Evolutionary conservation across 2,113 vertebrate species (phyloP).

Genomic region (Urocynchramus pylzowi): DNA sequence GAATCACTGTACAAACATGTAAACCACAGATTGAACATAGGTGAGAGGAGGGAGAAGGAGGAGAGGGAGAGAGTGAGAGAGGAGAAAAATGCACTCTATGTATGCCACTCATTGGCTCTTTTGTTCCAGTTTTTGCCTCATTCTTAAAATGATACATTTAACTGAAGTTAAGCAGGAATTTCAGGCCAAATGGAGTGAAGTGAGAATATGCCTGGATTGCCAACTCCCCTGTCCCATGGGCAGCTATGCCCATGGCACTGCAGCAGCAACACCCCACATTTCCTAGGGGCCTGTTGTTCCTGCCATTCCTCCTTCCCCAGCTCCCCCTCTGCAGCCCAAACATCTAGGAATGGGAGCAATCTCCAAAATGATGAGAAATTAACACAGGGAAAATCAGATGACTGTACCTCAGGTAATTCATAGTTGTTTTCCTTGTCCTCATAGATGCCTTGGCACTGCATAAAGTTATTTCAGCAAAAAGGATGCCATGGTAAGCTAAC

Average conservation of each 20-base stretch:
- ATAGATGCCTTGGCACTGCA: not conserved
- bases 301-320: not conserved
- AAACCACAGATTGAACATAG: not conserved
- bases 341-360: fast-evolving
- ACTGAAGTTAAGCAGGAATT: not conserved
- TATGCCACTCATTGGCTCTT: not conserved
- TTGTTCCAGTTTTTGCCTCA: not conserved
- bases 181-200: not conserved
- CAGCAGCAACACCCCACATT: fast-evolving
- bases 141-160: not conserved
- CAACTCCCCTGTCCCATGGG: not conserved
- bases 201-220: not conserved
- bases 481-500: not conserved
- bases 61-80: fast-evolving
- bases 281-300: not conserved
- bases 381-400: not conserved
- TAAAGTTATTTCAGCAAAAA: not conserved
- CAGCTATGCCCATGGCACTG: fast-evolving
- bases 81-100: no score
- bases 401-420: not conserved
- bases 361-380: not conserved
- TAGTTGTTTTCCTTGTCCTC: not conserved
- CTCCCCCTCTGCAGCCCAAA: not conserved
- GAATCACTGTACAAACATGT: not conserved
- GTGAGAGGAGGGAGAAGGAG: not conserved